These are phyloP conservation scores for Myoxocephalus aenaeus DNA, from an alignment of 2,797 vertebrate species.

Conservation along the genomic window DNA sequence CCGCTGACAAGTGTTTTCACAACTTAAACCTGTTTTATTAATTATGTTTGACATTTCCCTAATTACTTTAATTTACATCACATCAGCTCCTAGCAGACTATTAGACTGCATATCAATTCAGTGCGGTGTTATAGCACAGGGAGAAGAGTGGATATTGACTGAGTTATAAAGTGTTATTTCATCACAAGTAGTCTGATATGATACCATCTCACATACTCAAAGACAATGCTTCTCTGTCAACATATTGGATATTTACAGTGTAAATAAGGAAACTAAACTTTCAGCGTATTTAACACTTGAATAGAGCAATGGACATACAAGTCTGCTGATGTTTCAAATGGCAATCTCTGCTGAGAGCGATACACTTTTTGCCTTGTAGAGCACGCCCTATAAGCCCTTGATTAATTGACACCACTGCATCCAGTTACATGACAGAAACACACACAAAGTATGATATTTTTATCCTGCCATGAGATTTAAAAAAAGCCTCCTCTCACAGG, in stretches of 20 bases:
- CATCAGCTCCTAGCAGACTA: constrained; percentile 93
- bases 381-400: constrained; percentile 75
- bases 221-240: constrained; percentile 23
- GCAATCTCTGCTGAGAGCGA: constrained; percentile 64
- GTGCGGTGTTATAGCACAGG: constrained; percentile 67
- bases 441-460: constrained; percentile 77
- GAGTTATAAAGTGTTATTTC: constrained; percentile 58
- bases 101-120: constrained; percentile 92
- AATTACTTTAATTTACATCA: constrained; percentile 98
- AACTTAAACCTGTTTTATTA: constrained; percentile 95
- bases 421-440: constrained; percentile 72
- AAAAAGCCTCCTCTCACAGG: constrained; percentile 75
- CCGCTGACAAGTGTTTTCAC: constrained; percentile 96
- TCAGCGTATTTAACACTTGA: constrained; percentile 40
- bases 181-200: constrained; percentile 45
- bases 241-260: constrained; percentile 15
- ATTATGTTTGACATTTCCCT: constrained; percentile 95
- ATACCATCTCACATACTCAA: constrained; percentile 43
- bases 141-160: constrained; percentile 53
- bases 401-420: constrained; percentile 83
- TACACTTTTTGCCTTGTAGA: constrained; percentile 59
- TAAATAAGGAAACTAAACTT: constrained; percentile 61
- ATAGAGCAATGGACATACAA: constrained; percentile 55
- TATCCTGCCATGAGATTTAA: constrained; percentile 74
- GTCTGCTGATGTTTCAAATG: constrained; percentile 54